phyloP scores from a whole-genome alignment of 2,113 vertebrate species.

The Empidonax alnorum region DNA sequence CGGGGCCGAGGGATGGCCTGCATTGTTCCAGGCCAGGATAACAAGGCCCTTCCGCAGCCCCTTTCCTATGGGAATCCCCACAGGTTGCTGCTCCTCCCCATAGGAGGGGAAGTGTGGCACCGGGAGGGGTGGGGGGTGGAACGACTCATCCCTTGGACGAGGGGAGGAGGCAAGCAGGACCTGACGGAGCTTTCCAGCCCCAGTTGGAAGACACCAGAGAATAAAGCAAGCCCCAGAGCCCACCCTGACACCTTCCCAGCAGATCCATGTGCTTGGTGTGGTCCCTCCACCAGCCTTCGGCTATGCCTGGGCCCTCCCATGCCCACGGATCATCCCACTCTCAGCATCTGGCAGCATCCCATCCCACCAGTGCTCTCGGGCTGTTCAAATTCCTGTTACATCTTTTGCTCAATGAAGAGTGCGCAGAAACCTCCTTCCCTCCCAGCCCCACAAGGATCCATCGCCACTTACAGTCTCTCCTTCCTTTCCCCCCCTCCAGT shows the following conservation, averaged over 20 bases:
- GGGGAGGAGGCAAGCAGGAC: not conserved
- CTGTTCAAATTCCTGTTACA: not conserved
- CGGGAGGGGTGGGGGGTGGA: not conserved
- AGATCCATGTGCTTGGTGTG: accelerated
- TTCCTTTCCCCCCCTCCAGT: not conserved
- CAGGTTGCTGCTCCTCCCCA: not conserved
- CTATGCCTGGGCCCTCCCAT: not conserved
- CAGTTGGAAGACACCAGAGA: accelerated
- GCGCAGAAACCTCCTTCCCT: not conserved
- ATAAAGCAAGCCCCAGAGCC: not conserved
- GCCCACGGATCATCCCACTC: not conserved
- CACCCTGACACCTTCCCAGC: not conserved
- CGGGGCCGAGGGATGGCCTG: not conserved
- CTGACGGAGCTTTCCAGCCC: not conserved
- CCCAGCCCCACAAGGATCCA: not conserved
- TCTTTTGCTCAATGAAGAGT: not conserved
- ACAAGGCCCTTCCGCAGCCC: slow-evolving; percentile 15
- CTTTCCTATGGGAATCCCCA: slow-evolving; percentile 14
- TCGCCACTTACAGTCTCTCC: not conserved
- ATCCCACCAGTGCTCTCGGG: accelerated
- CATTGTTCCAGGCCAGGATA: slow-evolving; percentile 35
- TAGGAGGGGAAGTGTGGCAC: not conserved
- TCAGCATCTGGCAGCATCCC: not conserved
- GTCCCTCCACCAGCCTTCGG: not conserved
- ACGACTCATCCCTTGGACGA: accelerated